Conservation (phyloP, 2,888 invertebrate genomes). For the Pollenia amentaria region DNA sequence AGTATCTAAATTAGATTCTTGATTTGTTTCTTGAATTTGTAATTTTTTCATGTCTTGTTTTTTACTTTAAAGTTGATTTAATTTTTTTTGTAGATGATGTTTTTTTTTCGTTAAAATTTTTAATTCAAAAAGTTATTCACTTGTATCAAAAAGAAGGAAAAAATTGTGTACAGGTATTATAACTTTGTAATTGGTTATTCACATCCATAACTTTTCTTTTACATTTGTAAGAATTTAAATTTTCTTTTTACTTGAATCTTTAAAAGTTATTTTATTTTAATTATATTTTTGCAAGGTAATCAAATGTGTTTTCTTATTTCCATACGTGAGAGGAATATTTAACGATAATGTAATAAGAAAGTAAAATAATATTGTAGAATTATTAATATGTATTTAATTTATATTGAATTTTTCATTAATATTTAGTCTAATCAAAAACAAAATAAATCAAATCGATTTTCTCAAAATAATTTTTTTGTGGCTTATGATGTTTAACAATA, state of each 20-base stretch:
- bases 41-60: constrained; percentile 50
- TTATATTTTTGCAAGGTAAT: constrained; percentile 11
- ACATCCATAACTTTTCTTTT: constrained; percentile 53
- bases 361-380: not conserved
- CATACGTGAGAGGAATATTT: not conserved
- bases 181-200: constrained; percentile 66
- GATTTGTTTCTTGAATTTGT: constrained; percentile 70
- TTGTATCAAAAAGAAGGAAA: constrained; percentile 18
- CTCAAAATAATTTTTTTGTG: no score
- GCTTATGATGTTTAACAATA: no score
- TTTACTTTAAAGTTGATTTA: constrained; percentile 28
- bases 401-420: no score
- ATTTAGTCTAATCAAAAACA: no score
- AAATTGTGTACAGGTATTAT: constrained; percentile 1
- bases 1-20: constrained; percentile 71
- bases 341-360: not conserved
- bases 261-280: constrained; percentile 3
- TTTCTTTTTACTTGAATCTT: not conserved
- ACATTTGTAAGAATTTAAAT: constrained; percentile 50
- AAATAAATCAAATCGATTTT: no score
- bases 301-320: not conserved
- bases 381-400: no score
- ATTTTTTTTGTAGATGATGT: constrained; percentile 17
- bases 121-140: constrained; percentile 67
- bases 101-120: constrained; percentile 35